Percentiles rank a stretch among this genome's conserved stretches.
Conservation (phyloP, 92 coral and sea anemone species). For the Actinernus sp. region DNA sequence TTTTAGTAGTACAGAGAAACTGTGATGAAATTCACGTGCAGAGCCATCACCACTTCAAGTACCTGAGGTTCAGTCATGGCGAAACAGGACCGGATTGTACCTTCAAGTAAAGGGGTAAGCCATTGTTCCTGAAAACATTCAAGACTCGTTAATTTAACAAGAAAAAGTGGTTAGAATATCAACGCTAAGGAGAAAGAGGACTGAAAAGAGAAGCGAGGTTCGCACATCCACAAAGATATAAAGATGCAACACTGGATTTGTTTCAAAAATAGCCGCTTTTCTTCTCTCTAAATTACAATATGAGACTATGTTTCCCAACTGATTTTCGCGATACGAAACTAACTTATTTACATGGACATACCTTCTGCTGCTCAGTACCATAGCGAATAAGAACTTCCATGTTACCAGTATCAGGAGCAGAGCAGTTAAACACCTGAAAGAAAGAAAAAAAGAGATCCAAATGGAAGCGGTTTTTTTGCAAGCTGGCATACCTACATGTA, state of each 20-base stretch:
- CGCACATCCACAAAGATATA: too few relatives aligned
- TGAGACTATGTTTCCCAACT: too few relatives aligned
- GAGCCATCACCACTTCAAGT: too few relatives aligned
- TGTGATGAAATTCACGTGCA: not conserved
- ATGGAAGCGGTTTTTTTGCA: too few relatives aligned
- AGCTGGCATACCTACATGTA: too few relatives aligned
- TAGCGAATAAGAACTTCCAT: conserved; percentile 97
- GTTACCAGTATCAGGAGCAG: conserved; percentile 98
- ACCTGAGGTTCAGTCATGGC: conserved; percentile 99
- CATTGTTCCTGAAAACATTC: conserved; percentile 72
- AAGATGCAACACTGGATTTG: not conserved
- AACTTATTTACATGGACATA: not conserved
- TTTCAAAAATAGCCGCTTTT: not conserved
- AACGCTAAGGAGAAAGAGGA: too few relatives aligned
- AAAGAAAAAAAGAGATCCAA: not conserved
- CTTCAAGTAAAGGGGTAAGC: conserved; percentile 91
- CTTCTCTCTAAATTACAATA: too few relatives aligned
- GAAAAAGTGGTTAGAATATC: too few relatives aligned
- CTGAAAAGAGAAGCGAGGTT: too few relatives aligned
- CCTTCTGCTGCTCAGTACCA: conserved; percentile 91
- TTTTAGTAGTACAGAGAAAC: not conserved
- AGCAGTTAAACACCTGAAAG: conserved; percentile 90
- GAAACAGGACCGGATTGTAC: conserved; percentile 92
- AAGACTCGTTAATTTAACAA: too few relatives aligned
- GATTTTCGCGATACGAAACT: not conserved